These are phyloP conservation scores for Urocynchramus pylzowi DNA, from an alignment of 2,113 vertebrate genomes.

Conservation along the genomic window DNA sequence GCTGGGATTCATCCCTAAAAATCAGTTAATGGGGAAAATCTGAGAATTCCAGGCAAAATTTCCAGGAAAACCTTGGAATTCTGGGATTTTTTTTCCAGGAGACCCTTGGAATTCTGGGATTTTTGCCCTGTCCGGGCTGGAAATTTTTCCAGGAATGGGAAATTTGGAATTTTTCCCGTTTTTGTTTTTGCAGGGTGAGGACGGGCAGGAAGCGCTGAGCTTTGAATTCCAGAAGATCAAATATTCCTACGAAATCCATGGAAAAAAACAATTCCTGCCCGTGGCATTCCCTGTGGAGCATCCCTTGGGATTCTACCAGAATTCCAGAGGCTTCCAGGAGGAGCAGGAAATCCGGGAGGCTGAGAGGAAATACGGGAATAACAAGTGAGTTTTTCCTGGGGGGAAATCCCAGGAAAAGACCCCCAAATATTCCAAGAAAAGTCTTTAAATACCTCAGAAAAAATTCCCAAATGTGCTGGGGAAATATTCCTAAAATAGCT, in stretches of 20 bases:
- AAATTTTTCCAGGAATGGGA: neutral
- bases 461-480: neutral
- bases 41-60: too few species aligned
- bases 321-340: constrained; percentile 88
- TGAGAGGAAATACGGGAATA: constrained; percentile 86
- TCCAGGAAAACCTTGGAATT: neutral
- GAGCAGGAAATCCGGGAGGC: constrained; percentile 84
- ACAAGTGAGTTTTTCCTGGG: constrained; percentile 69
- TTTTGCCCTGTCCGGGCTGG: accelerated
- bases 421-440: neutral
- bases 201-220: constrained; percentile 76
- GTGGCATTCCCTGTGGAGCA: constrained; percentile 84
- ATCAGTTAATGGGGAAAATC: too few species aligned
- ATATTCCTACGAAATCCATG: constrained; percentile 80
- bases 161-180: neutral
- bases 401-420: neutral
- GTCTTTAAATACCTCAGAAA: neutral
- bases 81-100: neutral
- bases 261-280: constrained; percentile 84
- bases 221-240: constrained; percentile 97
- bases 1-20: too few species aligned
- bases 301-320: constrained; percentile 83
- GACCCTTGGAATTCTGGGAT: neutral
- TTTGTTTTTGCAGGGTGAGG: constrained; percentile 67
- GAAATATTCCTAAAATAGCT: neutral